Base-by-base conservation (phyloP, 2,113 vertebrate genomes). In the Dicentrarchus labrax region DNA sequence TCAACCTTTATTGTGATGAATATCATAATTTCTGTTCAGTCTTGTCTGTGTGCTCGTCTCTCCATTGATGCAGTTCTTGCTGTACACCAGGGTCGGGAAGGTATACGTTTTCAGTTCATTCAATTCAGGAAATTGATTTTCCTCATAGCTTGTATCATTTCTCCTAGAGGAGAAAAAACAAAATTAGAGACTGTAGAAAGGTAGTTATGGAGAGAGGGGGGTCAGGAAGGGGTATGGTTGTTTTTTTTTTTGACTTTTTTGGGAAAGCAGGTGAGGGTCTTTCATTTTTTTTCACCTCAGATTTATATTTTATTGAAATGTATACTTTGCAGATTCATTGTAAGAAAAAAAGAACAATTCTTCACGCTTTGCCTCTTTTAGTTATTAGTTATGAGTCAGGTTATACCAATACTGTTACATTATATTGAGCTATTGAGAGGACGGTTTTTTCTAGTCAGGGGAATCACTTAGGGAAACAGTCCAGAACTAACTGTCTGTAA, bases 21-120 rank as follows among this genome's bases (percentile, higher is more conserved):
- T 16, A 50, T 71, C 47, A 54, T 36, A 1, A 72, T 76, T 59
- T 78, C 61, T 82, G 72, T 75, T 60, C 16, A 65, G 71, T 79
- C 45, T 78, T 70, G 36, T 67, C 45, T 64, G 38, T 78, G 54
- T 85, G 75, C 72, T 50, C 12, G 72, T 80, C 10, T 86, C 81
- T 85, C 70, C 9, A 39, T 51, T n/a, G 30, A 74, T 50, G 68
- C 61, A 21, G 16, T 41, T 51, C 36, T 24, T 13, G 56, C 56
- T 82, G n/a, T 66, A 67, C 51, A 45, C 38, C 21, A 12, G n/a
- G 9, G 1, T 10, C 19, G 36, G 43, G 48, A 67, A 65, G 71
- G 39, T 80, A 60, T 74, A 76, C 1, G 51, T 64, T 78, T 84
- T 82, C 30, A 78, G 50, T 89, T 84, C 41, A 64, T 50, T 81